phyloP scores from a whole-genome alignment of 2,888 invertebrate genomes.

The Stictocephala bisonia region DNA sequence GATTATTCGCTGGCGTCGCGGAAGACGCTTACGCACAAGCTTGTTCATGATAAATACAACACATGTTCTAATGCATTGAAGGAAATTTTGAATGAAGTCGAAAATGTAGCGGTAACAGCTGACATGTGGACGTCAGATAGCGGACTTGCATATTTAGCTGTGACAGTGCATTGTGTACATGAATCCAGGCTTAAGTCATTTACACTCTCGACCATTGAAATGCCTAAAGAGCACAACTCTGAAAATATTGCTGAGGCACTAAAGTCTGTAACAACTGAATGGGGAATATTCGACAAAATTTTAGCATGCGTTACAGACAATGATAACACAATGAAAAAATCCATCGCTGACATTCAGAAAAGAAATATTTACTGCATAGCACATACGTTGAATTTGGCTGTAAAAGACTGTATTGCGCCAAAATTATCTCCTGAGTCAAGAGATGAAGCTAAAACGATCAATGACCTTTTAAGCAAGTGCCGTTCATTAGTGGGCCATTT shows the following conservation, averaged over 20 bases:
- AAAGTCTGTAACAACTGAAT: neutral
- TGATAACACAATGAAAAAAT: neutral
- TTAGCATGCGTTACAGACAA: neutral
- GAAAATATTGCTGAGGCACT: conserved; percentile 3
- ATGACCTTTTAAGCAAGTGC: neutral
- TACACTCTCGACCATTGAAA: neutral
- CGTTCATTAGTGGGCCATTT: conserved; percentile 12
- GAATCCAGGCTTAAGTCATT: neutral
- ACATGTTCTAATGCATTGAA: conserved; percentile 10
- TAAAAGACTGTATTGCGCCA: neutral
- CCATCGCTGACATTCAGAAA: neutral
- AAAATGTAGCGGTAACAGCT: conserved; percentile 5
- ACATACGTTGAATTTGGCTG: conserved; percentile 5
- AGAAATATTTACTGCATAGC: neutral
- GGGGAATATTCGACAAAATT: neutral
- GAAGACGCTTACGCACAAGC: conserved; percentile 2
- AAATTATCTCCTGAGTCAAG: neutral
- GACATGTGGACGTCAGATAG: conserved; percentile 29
- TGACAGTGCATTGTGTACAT: neutral
- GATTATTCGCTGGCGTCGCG: neutral
- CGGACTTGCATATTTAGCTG: neutral
- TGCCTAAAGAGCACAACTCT: neutral
- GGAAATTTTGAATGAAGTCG: neutral
- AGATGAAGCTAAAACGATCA: neutral
- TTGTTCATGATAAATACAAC: neutral